Conservation (phyloP, 2,113 vertebrate species). For the Craseonycteris thonglongyai region DNA sequence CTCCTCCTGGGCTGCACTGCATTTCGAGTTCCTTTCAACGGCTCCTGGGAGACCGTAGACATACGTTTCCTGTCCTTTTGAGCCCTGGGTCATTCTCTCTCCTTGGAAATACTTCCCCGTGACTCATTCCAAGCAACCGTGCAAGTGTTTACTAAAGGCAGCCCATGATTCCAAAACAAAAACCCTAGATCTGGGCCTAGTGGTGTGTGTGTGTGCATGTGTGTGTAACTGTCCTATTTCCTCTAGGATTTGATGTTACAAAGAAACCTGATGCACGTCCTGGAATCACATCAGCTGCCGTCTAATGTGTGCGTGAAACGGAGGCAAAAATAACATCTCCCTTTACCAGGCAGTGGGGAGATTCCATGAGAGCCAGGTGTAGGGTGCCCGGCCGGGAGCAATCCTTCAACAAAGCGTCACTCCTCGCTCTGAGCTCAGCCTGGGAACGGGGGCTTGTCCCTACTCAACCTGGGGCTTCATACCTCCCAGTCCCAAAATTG, state of each 20-base stretch:
- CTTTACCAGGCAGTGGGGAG: neutral
- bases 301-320: neutral
- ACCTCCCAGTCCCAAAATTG: neutral
- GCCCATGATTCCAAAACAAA: neutral
- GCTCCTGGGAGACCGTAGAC: neutral
- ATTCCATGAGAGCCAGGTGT: neutral
- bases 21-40: neutral
- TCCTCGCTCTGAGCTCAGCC: too few species aligned
- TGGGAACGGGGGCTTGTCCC: neutral
- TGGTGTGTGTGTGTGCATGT: neutral
- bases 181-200: neutral
- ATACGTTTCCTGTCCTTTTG: neutral
- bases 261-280: too few species aligned
- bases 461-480: neutral
- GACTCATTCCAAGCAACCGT: neutral
- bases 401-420: too few species aligned
- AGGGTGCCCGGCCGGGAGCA: neutral
- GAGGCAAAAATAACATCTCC: neutral
- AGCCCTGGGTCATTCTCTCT: neutral
- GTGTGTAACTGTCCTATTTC: too few species aligned
- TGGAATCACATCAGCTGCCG: neutral
- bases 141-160: neutral
- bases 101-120: neutral
- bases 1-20: neutral
- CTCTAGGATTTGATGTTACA: neutral